A percentile compares a stretch with the other conserved stretches of the same genome.
These are phyloP conservation scores for Autographa gamma DNA, from an alignment of 2,888 invertebrate genomes.

Conservation along the genomic window DNA sequence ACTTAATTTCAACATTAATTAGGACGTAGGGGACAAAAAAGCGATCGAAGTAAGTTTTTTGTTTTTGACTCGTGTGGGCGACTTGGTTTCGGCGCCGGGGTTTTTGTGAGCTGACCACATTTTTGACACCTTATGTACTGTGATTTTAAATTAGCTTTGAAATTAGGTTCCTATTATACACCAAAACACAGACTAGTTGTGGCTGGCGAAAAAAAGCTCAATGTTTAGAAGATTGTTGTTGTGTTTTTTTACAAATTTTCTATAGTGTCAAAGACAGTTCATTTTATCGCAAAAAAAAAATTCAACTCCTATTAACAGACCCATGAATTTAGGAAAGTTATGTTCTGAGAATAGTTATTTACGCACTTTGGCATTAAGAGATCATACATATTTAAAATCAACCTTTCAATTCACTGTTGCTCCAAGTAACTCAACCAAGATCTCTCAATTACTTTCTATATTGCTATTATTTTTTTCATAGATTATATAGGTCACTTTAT, in stretches of 20 bases:
- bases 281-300: no score
- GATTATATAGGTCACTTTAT: slow-evolving; percentile 26
- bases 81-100: background rate
- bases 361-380: background rate
- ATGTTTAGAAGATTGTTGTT: no score
- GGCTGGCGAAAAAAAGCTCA: background rate
- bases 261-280: no score
- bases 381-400: background rate
- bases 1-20: slow-evolving; percentile 43
- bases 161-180: background rate
- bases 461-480: slow-evolving; percentile 7
- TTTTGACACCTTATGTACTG: slow-evolving; percentile 53
- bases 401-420: background rate
- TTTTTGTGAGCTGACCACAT: slow-evolving; percentile 52
- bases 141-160: background rate
- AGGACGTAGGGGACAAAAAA: slow-evolving; percentile 42
- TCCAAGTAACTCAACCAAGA: background rate
- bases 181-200: background rate
- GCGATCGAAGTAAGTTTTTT: slow-evolving; percentile 32
- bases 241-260: no score
- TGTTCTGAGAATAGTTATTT: no score
- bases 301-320: no score
- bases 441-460: background rate
- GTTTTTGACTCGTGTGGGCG: background rate
- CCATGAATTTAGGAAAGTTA: no score